These are phyloP conservation scores for Sardinella longiceps DNA, from an alignment of 2,797 vertebrate species.

Conservation along the genomic window DNA sequence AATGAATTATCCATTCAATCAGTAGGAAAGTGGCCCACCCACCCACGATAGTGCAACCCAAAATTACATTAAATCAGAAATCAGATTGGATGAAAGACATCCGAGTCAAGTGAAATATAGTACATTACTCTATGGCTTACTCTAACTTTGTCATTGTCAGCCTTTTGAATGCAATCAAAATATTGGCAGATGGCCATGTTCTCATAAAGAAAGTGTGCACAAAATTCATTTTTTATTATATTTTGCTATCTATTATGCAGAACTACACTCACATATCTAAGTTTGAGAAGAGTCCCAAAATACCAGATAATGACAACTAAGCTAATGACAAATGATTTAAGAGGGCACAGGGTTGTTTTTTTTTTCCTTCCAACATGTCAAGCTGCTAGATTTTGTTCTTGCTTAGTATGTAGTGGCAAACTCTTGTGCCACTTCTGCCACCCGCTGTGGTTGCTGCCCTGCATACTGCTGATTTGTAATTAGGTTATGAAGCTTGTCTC, in stretches of 20 bases:
- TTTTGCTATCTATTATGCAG: too few relatives aligned
- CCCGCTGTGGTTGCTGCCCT: not conserved
- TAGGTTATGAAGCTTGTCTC: constrained; percentile 45
- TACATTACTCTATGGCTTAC: not conserved
- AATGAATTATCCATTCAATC: too few relatives aligned
- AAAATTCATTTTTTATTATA: too few relatives aligned
- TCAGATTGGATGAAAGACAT: not conserved
- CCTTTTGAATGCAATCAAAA: not conserved
- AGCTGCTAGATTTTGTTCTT: constrained; percentile 37
- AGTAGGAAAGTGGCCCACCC: too few relatives aligned
- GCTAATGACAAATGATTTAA: not conserved
- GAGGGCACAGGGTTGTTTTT: not conserved
- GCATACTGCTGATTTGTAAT: constrained; percentile 45
- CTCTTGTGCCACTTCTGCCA: constrained; percentile 34
- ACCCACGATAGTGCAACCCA: too few relatives aligned
- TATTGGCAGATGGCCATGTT: not conserved
- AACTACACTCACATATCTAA: not conserved
- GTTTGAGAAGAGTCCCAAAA: not conserved
- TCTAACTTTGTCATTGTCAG: not conserved
- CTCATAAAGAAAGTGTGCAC: not conserved
- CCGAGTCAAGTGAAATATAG: not conserved
- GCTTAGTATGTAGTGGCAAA: constrained; percentile 34
- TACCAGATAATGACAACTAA: not conserved
- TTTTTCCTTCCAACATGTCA: not conserved
- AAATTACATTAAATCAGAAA: too few relatives aligned